phyloP scores from a whole-genome alignment of 2,797 vertebrate genomes.

The Chelon labrosus region DNA sequence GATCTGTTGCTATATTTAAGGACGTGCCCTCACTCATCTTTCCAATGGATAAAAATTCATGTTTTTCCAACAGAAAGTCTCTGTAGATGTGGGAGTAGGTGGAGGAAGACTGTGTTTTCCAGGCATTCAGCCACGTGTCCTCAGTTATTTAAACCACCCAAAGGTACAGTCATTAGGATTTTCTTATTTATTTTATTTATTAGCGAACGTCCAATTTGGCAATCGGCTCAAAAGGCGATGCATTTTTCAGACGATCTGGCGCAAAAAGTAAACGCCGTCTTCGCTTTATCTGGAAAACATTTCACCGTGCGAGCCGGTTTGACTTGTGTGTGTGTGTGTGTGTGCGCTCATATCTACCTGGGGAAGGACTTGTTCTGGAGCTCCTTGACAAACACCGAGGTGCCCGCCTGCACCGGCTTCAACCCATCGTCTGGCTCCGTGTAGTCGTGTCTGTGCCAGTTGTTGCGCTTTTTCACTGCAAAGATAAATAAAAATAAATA shows the following conservation, averaged over 20 bases:
- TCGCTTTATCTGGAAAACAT: neutral
- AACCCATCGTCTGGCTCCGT: constrained; percentile 92
- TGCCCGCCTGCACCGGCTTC: constrained; percentile 96
- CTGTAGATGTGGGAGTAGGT: no score
- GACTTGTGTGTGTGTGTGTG: neutral
- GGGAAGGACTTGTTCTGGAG: constrained; percentile 91
- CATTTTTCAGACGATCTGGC: neutral
- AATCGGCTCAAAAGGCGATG: no score
- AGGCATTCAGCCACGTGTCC: no score
- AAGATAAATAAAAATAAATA: constrained; percentile 14
- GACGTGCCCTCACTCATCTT: no score
- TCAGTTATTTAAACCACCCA: no score
- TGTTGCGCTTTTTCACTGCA: constrained; percentile 95
- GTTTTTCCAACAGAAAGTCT: no score
- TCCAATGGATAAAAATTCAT: no score
- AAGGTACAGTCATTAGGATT: no score
- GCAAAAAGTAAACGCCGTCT: neutral
- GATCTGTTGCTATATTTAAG: neutral
- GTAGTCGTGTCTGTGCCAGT: constrained; percentile 99
- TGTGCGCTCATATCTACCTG: constrained; percentile 83
- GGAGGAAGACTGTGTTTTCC: no score
- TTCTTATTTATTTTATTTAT: no score
- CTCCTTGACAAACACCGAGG: constrained; percentile 91
- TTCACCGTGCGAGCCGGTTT: neutral
- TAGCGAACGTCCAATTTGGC: no score